phyloP scores from a whole-genome alignment of 2,888 invertebrate genomes.

The Ophioninae sp. region DNA sequence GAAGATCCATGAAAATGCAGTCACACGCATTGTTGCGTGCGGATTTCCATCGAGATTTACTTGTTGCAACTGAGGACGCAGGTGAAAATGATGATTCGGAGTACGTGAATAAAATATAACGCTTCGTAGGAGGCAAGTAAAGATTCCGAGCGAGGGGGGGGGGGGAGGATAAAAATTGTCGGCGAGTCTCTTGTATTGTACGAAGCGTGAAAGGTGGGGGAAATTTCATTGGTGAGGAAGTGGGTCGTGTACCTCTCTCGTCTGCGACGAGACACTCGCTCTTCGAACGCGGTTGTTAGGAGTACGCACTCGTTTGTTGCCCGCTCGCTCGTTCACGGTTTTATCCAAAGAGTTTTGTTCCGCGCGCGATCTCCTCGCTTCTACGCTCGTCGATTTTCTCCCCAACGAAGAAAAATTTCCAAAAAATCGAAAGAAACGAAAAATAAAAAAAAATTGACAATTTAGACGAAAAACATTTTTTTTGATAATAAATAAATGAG shows the following conservation, averaged over 20 bases:
- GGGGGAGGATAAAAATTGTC: conserved; percentile 40
- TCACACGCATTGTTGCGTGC: too few relatives aligned
- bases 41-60: too few relatives aligned
- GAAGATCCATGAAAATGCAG: too few relatives aligned
- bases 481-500: not conserved
- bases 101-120: conserved; percentile 9
- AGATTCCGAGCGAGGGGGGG: conserved; percentile 5
- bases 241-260: conserved; percentile 77
- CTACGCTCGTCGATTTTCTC: not conserved
- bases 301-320: conserved; percentile 75
- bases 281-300: conserved; percentile 70
- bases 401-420: not conserved
- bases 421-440: not conserved
- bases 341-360: conserved; percentile 35
- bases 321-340: conserved; percentile 72
- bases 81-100: conserved; percentile 7
- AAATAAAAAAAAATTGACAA: not conserved
- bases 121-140: not conserved
- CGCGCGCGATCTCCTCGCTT: not conserved
- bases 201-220: conserved; percentile 59
- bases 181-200: not conserved
- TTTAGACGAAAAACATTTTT: too few relatives aligned
- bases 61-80: not conserved
- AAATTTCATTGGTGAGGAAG: conserved; percentile 75
- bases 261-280: conserved; percentile 75